A percentile compares a stretch with the other conserved stretches of the same genome.
Conservation (phyloP, 2,797 vertebrate genomes). For the Ctenochaetus hawaiiensis region DNA sequence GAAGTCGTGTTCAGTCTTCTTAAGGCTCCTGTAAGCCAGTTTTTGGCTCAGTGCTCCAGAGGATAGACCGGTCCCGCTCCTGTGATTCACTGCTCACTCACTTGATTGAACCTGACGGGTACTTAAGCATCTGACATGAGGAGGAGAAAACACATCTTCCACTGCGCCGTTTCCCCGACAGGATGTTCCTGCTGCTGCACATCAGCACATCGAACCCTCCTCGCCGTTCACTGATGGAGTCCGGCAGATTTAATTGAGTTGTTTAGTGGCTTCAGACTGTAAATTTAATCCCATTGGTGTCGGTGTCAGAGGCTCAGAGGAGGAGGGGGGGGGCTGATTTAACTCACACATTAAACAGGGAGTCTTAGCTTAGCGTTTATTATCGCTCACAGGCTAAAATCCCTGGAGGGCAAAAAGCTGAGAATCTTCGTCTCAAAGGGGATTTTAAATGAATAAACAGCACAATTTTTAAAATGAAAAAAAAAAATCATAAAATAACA, state of each 20-base stretch:
- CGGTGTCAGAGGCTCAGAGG: constrained; percentile 39
- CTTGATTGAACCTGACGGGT: constrained; percentile 54
- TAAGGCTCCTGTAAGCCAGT: background rate
- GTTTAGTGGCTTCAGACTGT: constrained; percentile 67
- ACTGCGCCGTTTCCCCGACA: constrained; percentile 26
- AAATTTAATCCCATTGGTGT: constrained; percentile 64
- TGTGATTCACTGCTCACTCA: constrained; percentile 18
- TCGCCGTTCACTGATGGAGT: constrained; percentile 45
- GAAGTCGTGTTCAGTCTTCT: background rate
- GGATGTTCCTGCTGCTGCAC: constrained; percentile 30
- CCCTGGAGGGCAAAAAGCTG: constrained; percentile 26
- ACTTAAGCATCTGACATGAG: constrained; percentile 34
- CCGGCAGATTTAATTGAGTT: constrained; percentile 70
- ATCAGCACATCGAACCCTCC: constrained; percentile 44
- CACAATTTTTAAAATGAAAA: background rate
- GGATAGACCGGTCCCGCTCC: constrained; percentile 23
- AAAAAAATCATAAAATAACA: background rate
- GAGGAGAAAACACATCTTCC: constrained; percentile 39
- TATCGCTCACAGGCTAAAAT: constrained; percentile 60
- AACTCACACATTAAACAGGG: constrained; percentile 30
- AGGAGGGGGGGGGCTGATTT: constrained; percentile 1
- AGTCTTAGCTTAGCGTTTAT: constrained; percentile 55
- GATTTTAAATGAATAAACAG: constrained; percentile 38
- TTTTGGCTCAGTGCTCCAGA: constrained; percentile 16
- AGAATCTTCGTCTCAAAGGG: constrained; percentile 31